Percentiles rank a stretch among this genome's conserved stretches.
Evolutionary conservation across 2,113 vertebrate genomes (phyloP).

Genomic region (Mungos mungo): DNA sequence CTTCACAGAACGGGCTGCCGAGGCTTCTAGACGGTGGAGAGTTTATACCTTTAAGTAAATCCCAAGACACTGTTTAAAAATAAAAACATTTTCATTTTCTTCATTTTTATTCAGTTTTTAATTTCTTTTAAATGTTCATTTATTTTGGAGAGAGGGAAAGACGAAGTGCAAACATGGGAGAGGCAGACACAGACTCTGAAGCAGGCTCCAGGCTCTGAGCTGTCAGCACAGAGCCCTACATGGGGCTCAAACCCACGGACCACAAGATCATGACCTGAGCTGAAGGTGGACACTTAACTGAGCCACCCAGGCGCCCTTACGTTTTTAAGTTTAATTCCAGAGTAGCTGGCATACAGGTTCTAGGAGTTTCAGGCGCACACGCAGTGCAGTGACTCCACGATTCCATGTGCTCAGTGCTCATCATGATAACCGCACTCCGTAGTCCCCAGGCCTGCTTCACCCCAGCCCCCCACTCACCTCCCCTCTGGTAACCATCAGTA

Average conservation of each 20-base stretch:
- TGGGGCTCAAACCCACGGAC: too few species aligned
- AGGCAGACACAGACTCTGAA: too few species aligned
- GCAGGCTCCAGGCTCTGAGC: too few species aligned
- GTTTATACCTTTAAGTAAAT: background rate
- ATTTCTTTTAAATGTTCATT: background rate
- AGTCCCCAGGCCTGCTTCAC: background rate
- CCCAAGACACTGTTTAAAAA: background rate
- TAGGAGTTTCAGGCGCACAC: background rate
- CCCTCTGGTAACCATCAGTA: background rate
- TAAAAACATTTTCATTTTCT: background rate
- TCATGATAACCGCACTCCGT: background rate
- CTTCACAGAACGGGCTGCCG: background rate
- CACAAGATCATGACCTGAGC: too few species aligned
- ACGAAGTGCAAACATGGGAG: too few species aligned
- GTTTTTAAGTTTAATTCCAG: background rate
- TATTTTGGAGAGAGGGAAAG: too few species aligned
- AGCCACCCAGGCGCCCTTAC: too few species aligned
- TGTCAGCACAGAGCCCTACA: too few species aligned
- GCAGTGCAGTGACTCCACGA: background rate
- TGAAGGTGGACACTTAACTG: too few species aligned
- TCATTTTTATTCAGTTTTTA: background rate
- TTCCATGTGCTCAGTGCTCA: background rate
- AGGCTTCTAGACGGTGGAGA: background rate
- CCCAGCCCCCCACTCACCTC: background rate
- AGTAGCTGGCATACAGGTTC: background rate